Evolutionary conservation across 2,797 vertebrate genomes (phyloP).

Genomic region (Pelochelys cantorii): DNA sequence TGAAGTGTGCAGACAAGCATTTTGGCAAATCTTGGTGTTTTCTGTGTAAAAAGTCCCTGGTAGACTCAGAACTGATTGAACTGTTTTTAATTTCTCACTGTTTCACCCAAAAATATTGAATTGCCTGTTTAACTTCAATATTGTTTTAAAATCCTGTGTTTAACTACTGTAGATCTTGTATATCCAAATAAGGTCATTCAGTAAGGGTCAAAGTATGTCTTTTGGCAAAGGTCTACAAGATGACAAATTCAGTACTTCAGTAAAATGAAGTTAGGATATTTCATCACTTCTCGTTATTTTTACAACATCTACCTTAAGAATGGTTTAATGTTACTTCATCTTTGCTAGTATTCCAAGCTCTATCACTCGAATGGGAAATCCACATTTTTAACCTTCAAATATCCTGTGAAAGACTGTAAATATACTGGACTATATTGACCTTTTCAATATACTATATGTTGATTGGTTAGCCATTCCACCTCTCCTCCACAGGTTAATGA

Average conservation of each 20-base stretch:
- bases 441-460: conserved; percentile 49
- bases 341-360: background rate
- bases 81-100: conserved; percentile 39
- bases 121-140: background rate
- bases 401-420: conserved; percentile 55
- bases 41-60: conserved; percentile 42
- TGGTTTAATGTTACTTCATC: background rate
- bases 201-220: conserved; percentile 17
- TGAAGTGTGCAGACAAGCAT: conserved; percentile 46
- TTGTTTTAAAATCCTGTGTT: background rate
- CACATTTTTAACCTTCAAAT: background rate
- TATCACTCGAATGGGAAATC: background rate
- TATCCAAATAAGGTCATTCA: conserved; percentile 29
- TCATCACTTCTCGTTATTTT: conserved; percentile 27
- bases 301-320: rapidly evolving
- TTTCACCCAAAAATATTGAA: conserved; percentile 10
- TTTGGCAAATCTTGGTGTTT: conserved; percentile 37
- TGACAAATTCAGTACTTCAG: background rate
- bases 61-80: background rate
- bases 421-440: conserved; percentile 28
- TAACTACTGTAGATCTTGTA: conserved; percentile 19
- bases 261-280: background rate
- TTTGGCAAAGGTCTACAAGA: background rate
- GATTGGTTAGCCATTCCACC: conserved; percentile 53
- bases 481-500: conserved; percentile 73